Evolutionary conservation across 1,140 invertebrate species (phyloP).

Genomic region (Gyrodactylus salaris): DNA sequence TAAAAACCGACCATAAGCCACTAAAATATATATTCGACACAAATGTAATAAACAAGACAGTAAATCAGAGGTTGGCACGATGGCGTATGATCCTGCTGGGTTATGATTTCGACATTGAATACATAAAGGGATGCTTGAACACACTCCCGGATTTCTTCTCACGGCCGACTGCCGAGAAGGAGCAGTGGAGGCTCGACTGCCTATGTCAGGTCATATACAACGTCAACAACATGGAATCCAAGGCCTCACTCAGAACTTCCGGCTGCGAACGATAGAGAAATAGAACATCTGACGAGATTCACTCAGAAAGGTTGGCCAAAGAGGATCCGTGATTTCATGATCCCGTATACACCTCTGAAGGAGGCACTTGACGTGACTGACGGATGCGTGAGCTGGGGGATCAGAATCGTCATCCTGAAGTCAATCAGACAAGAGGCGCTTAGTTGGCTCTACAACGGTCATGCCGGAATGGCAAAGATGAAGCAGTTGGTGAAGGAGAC

Average conservation of each 20-base stretch:
- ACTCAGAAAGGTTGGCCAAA: neutral
- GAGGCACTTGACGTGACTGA: neutral
- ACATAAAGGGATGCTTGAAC: neutral
- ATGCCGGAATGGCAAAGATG: neutral
- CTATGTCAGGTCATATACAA: neutral
- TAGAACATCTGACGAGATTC: neutral
- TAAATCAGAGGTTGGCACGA: neutral
- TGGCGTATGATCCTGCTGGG: neutral
- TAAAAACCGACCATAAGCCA: neutral
- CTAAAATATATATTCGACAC: neutral
- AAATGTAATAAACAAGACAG: neutral
- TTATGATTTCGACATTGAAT: neutral
- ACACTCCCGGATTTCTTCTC: neutral
- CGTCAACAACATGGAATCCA: neutral
- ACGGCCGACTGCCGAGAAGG: neutral
- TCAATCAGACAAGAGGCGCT: neutral
- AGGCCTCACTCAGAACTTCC: neutral
- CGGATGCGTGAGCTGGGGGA: neutral
- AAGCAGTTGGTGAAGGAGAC: neutral
- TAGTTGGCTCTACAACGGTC: neutral
- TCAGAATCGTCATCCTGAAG: neutral
- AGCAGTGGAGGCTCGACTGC: neutral
- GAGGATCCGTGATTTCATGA: neutral
- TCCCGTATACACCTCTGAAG: neutral
- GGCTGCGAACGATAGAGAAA: neutral